phyloP scores from a whole-genome alignment of 2,888 invertebrate species.

The Craniophora ligustri region DNA sequence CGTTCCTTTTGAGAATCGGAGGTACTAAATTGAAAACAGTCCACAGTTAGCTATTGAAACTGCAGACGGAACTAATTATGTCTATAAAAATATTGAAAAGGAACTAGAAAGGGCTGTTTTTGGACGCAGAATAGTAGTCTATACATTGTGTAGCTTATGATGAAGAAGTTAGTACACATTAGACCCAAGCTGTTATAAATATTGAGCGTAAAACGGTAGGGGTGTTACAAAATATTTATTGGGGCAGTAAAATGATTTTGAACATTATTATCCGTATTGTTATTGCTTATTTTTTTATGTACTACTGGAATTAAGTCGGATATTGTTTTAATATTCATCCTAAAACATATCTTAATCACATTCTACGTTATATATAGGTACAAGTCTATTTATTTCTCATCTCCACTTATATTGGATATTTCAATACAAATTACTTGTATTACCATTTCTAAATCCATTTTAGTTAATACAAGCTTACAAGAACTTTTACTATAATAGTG shows the following conservation, averaged over 20 bases:
- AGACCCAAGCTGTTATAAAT: constrained; percentile 74
- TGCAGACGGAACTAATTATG: constrained; percentile 74
- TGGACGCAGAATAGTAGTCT: constrained; percentile 59
- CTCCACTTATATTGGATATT: too few relatives aligned
- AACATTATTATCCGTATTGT: too few relatives aligned
- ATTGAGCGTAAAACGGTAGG: constrained; percentile 67
- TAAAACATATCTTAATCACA: too few relatives aligned
- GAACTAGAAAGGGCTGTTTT: constrained; percentile 47
- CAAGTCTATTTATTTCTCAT: too few relatives aligned
- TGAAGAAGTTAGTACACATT: constrained; percentile 65
- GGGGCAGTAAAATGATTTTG: not conserved
- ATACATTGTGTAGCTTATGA: constrained; percentile 66
- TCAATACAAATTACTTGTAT: too few relatives aligned
- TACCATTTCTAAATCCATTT: too few relatives aligned
- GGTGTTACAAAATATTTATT: constrained; percentile 52
- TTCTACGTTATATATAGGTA: too few relatives aligned
- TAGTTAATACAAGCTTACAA: too few relatives aligned
- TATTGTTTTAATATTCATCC: too few relatives aligned
- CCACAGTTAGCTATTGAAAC: constrained; percentile 52
- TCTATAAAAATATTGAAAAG: constrained; percentile 59
- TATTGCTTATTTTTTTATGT: too few relatives aligned
- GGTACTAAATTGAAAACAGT: constrained; percentile 47
- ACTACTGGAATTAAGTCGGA: too few relatives aligned
- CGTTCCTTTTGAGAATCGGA: constrained; percentile 37
- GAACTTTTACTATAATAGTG: too few relatives aligned